A percentile compares a stretch with the other conserved stretches of the same genome.
These are phyloP conservation scores for Xenopus borealis DNA, from an alignment of 2,113 vertebrate genomes.

Conservation along the genomic window DNA sequence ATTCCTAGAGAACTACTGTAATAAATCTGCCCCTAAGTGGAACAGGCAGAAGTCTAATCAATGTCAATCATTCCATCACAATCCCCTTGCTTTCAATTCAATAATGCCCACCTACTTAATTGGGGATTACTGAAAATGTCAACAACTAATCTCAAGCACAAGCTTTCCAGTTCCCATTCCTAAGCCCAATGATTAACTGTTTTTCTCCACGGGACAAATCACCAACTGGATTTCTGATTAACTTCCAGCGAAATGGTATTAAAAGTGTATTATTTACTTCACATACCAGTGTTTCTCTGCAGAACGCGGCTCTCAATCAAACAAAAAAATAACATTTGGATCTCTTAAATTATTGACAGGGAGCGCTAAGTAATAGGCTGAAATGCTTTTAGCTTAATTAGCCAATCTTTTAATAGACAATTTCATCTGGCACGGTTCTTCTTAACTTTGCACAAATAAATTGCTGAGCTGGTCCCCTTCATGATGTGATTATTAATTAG, in stretches of 20 bases:
- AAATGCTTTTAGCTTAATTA: constrained; percentile 87
- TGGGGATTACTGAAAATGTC: no score
- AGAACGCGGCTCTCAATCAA: constrained; percentile 65
- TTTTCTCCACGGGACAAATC: constrained; percentile 21
- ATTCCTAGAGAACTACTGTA: no score
- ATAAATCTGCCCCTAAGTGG: no score
- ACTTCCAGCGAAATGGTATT: constrained; percentile 53
- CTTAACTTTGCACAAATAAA: not conserved
- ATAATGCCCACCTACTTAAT: no score
- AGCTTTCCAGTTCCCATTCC: no score
- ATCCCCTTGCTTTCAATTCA: no score
- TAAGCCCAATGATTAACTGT: no score
- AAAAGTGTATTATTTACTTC: constrained; percentile 60
- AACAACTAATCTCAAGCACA: no score
- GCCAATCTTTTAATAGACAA: constrained; percentile 63
- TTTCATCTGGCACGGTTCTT: constrained; percentile 37
- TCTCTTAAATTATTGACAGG: constrained; percentile 63
- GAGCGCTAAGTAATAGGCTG: constrained; percentile 59
- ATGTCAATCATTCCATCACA: no score
- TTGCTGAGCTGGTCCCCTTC: no score
- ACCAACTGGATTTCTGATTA: constrained; percentile 54
- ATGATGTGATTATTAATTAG: no score
- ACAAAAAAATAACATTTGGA: constrained; percentile 49
- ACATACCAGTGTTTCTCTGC: constrained; percentile 4
- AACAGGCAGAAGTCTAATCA: no score